These are phyloP conservation scores for Triplophysa siluroides DNA, from an alignment of 2,113 vertebrate species.

Conservation along the genomic window DNA sequence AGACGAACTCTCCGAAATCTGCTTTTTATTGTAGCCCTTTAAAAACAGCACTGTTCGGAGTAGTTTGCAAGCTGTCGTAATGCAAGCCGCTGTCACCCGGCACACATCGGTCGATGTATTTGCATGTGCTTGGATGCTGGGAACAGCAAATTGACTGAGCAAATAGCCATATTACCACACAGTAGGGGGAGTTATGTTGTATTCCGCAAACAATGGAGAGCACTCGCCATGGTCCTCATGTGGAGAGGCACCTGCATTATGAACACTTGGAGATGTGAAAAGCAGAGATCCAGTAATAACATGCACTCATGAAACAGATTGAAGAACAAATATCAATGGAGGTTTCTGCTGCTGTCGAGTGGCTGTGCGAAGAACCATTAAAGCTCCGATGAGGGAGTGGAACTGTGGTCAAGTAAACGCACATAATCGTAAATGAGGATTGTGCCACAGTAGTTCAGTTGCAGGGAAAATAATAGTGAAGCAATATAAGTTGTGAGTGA, in stretches of 20 bases:
- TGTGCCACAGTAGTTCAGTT: constrained; percentile 15
- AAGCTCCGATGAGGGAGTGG: constrained; percentile 31
- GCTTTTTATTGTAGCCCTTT: constrained; percentile 43
- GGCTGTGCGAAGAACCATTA: constrained; percentile 33
- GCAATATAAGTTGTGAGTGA: neutral
- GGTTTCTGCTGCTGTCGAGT: constrained; percentile 46
- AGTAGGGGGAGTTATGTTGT: constrained; percentile 73
- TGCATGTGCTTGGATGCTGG: constrained; percentile 75
- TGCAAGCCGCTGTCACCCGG: constrained; percentile 56
- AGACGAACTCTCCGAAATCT: constrained; percentile 41
- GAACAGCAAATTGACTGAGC: constrained; percentile 78
- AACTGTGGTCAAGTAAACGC: constrained; percentile 45
- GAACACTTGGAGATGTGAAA: constrained; percentile 59
- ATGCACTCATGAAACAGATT: constrained; percentile 59
- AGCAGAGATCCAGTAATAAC: constrained; percentile 58
- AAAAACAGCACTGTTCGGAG: constrained; percentile 39
- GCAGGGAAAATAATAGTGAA: constrained; percentile 12
- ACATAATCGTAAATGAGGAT: constrained; percentile 24
- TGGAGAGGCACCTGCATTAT: constrained; percentile 65
- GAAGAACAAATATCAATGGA: constrained; percentile 57
- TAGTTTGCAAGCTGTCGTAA: constrained; percentile 56
- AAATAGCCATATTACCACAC: constrained; percentile 78
- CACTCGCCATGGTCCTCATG: constrained; percentile 61
- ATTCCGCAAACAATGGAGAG: constrained; percentile 71
- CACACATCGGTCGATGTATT: constrained; percentile 69